Conservation (phyloP, 2,888 invertebrate species). For the Hipparchia semele region DNA sequence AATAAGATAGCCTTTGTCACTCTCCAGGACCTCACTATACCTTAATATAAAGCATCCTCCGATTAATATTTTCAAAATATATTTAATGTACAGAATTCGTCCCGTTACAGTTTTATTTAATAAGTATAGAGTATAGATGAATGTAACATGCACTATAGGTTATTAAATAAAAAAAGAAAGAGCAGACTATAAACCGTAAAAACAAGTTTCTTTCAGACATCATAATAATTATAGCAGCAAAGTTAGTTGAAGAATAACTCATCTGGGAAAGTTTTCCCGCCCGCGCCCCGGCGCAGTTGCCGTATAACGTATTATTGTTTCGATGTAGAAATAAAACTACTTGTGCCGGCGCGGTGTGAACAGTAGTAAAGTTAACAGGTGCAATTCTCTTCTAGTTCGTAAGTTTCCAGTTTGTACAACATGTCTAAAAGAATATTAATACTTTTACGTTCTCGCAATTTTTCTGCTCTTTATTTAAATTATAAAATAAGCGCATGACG, state of each 20-base stretch:
- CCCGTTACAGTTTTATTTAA: too few relatives aligned
- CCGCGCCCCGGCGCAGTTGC: slow-evolving; percentile 9
- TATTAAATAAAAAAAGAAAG: neutral
- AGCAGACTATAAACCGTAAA: neutral
- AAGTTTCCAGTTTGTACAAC: slow-evolving; percentile 7
- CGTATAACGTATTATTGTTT: slow-evolving; percentile 23
- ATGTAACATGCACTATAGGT: too few relatives aligned
- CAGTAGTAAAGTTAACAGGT: slow-evolving; percentile 10
- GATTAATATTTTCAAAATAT: too few relatives aligned
- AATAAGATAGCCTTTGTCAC: too few relatives aligned
- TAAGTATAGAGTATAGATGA: too few relatives aligned
- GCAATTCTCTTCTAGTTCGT: neutral
- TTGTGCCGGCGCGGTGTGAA: neutral
- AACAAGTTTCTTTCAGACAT: neutral
- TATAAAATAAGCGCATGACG: neutral
- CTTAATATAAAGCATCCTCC: too few relatives aligned
- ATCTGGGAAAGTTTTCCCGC: slow-evolving; percentile 14
- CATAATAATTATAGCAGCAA: slow-evolving; percentile 4
- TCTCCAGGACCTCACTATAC: too few relatives aligned
- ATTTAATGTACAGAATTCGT: too few relatives aligned
- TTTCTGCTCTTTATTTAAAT: neutral
- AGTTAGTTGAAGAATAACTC: slow-evolving; percentile 12
- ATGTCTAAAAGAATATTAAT: slow-evolving; percentile 8
- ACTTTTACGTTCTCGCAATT: neutral
- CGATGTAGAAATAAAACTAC: slow-evolving; percentile 24